Evolutionary conservation across 1,140 invertebrate genomes (phyloP).

Genomic region (Chrysomallon squamiferum): DNA sequence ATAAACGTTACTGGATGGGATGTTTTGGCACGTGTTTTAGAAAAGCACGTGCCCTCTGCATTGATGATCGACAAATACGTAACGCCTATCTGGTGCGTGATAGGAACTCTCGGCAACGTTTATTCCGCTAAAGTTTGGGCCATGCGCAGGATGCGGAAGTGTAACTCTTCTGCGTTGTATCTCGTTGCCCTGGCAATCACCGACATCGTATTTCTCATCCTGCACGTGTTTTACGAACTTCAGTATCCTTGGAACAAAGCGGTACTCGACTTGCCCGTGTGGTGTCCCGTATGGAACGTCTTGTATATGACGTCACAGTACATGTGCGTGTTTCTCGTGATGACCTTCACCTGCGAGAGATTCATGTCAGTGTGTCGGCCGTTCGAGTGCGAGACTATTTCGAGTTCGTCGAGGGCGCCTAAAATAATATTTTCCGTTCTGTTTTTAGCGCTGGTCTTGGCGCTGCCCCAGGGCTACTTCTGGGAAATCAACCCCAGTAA

Average conservation of each 20-base stretch:
- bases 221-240: constrained; percentile 29
- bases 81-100: constrained; percentile 42
- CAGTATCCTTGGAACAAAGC: constrained; percentile 35
- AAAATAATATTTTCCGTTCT: constrained; percentile 31
- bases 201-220: constrained; percentile 29
- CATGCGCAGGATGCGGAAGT: constrained; percentile 41
- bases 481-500: constrained; percentile 27
- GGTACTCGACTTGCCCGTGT: constrained; percentile 23
- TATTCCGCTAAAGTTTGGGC: constrained; percentile 53
- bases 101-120: constrained; percentile 54
- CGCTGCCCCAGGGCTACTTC: constrained; percentile 42
- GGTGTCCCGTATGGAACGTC: constrained; percentile 36
- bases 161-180: constrained; percentile 34
- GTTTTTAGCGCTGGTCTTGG: constrained; percentile 21
- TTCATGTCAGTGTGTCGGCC: constrained; percentile 95
- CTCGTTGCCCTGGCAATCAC: constrained; percentile 27
- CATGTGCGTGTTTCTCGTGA: constrained; percentile 46
- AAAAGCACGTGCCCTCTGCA: constrained; percentile 22
- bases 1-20: constrained; percentile 10
- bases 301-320: constrained; percentile 39
- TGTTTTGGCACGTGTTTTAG: constrained; percentile 18
- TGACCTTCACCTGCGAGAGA: constrained; percentile 89
- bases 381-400: constrained; percentile 65
- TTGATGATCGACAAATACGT: constrained; percentile 26
- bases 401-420: constrained; percentile 25